phyloP scores from a whole-genome alignment of 2,888 invertebrate species.

The Tipula vernalis region DNA sequence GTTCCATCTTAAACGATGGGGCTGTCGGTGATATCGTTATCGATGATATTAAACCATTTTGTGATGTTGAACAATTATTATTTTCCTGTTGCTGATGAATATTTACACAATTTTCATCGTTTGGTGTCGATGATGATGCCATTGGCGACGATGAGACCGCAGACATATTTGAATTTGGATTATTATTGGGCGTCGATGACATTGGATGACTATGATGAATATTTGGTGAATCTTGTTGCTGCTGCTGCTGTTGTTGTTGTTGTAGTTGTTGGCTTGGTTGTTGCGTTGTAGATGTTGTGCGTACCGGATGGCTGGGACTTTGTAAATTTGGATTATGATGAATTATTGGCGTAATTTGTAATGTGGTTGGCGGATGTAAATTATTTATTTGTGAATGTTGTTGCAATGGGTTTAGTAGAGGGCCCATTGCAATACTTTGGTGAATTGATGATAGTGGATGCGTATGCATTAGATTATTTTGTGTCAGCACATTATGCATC shows the following conservation, averaged over 20 bases:
- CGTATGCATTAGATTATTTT: conserved; percentile 27
- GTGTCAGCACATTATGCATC: conserved; percentile 28
- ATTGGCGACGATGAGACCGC: conserved; percentile 12
- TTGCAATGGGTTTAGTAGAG: conserved; percentile 20
- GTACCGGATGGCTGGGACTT: conserved; percentile 25
- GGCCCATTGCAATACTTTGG: conserved; percentile 22
- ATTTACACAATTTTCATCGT: conserved; percentile 10
- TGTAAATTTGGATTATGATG: conserved; percentile 21
- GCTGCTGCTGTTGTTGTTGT: no score
- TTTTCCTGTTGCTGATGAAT: conserved; percentile 9
- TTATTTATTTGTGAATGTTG: conserved; percentile 16
- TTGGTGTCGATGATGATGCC: conserved; percentile 16
- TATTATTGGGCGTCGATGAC: not conserved
- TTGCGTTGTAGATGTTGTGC: conserved; percentile 20
- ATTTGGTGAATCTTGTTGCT: conserved; percentile 18
- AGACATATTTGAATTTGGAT: conserved; percentile 17
- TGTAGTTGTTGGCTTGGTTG: conserved; percentile 10
- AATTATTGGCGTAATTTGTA: conserved; percentile 24
- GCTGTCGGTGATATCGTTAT: conserved; percentile 32
- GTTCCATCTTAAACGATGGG: conserved; percentile 34
- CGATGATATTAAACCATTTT: conserved; percentile 30
- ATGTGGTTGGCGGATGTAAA: conserved; percentile 18
- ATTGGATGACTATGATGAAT: conserved; percentile 13
- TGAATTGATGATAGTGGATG: not conserved
- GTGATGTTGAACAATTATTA: conserved; percentile 16